These are phyloP conservation scores for Pheosia tremula DNA, from an alignment of 2,888 invertebrate species.

Conservation along the genomic window DNA sequence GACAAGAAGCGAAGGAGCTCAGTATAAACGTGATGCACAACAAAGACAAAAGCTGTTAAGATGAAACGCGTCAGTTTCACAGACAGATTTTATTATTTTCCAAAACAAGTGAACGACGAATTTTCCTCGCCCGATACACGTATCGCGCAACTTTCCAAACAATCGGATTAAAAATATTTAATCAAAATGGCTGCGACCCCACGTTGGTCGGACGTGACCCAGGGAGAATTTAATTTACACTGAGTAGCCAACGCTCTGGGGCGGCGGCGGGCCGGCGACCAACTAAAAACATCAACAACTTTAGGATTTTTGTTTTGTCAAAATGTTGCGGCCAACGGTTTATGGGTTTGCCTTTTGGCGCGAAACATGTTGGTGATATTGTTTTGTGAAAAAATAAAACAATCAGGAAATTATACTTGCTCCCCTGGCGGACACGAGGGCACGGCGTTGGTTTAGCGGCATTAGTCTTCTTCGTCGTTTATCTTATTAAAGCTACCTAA, in stretches of 20 bases:
- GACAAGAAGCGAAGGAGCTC: no score
- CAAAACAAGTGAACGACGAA: background rate
- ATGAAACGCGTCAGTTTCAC: no score
- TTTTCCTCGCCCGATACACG: slow-evolving; percentile 2
- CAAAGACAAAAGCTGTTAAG: no score
- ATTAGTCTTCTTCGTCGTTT: no score
- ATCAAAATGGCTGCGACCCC: slow-evolving; percentile 24
- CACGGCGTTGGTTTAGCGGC: no score
- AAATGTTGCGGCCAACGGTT: slow-evolving; percentile 1
- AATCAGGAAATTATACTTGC: no score
- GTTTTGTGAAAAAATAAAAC: no score
- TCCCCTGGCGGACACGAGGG: no score
- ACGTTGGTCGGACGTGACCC: slow-evolving; percentile 23
- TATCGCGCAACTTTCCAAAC: slow-evolving; percentile 8
- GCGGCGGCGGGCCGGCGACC: background rate
- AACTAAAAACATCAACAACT: slow-evolving; percentile 5
- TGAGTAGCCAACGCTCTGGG: slow-evolving; percentile 8
- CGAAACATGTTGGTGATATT: background rate
- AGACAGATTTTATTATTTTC: slow-evolving; percentile 1
- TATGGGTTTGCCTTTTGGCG: background rate
- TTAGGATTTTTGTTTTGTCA: slow-evolving; percentile 5
- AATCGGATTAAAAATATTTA: slow-evolving; percentile 30
- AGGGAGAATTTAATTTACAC: slow-evolving; percentile 33
- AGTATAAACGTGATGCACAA: no score
- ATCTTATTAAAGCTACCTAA: no score